Evolutionary conservation across 2,113 vertebrate genomes (phyloP), one percentile per base, ranked within the genome.

Genomic region (Elanoides forficatus): DNA sequence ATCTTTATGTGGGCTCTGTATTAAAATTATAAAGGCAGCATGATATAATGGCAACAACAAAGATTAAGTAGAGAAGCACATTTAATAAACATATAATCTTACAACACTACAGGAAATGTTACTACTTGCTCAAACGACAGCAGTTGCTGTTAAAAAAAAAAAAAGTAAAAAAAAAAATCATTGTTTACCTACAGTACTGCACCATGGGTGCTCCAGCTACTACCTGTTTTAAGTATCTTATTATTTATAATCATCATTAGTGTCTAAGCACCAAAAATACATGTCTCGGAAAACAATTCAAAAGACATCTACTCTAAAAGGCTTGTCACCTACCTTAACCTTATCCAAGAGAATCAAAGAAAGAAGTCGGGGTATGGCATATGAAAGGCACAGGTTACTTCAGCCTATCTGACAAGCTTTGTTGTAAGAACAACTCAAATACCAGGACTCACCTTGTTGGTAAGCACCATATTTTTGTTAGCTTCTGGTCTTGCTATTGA

Each of bases 11-110:
- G 42, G 43, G 12, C 25, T 66, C 58, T 81, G 21, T 43, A 63
- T 75, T 56, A 86, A 90, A 92, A 90, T 67, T 53, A 48, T 42
- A 92, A 78, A 81, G 18, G 47, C 47, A 93, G 34, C 23, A 71
- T 32, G 59, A 92, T 43, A 59, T 67, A 84, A 81, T 13, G 36
- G 67, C 38, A 81, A 45, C 62, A 91, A 19, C 32, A 90, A 62
- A 88, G 67, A 78, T 74, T 60, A 90, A 83, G 76, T 13, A 70
- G n/a, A 86, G 67, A 70, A 75, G 58, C 5, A 67, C 47, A 79
- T 75, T 81, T 88, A 20, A 48, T 68, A 88, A 89, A 8, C 52
- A 48, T 53, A 55, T 34, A 15, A 74, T 50, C 56, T 86, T 65
- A 45, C 32, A 84, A 27, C 40, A 40, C 17, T 30, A 20, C 47